Evolutionary conservation across 2,888 invertebrate species (phyloP), one percentile per base, ranked within the genome.

Genomic region (Philhelius pedissequus): DNA sequence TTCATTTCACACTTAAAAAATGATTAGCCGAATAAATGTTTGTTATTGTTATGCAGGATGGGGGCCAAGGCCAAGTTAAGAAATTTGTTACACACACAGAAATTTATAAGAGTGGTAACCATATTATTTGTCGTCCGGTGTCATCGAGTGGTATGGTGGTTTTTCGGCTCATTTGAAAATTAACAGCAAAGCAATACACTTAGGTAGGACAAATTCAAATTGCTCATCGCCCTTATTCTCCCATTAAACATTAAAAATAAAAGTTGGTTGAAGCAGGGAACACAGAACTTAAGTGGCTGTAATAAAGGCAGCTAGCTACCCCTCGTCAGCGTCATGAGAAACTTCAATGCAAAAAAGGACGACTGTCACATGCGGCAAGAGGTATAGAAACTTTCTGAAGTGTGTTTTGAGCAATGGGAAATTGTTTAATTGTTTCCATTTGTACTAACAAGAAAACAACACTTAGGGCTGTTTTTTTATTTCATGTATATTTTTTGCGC

Each of bases 391-490:
- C 11, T 38, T 77, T 77, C 22, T 79, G 83, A 74, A 71, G 70
- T 75, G 70, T 79, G 64, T 80, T 66, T 66, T 71, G 84, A 76
- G 77, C 82, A 78, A 86, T 87, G 87, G 87, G 87, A 87, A 87
- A 87, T 87, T 87, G 87, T 82, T 86, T 87, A 87, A 87, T 87
- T 87, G 87, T 87, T 87, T 87, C 87, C 87, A 87, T 82, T 87
- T 87, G 87, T 87, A 83, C 86, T 87, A 86, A 86, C 86, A 87
- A 86, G 86, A 82, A 71, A 77, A 82, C 74, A 82, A 71, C 82
- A 86, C 82, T 86, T 74, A 74, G 78, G 74, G 74, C 77, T 82
- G 56, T 20, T 66, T 82, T n/a, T n/a, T n/a, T n/a, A n/a, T n/a
- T n/a, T n/a, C n/a, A n/a, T n/a, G n/a, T n/a, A n/a, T n/a, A n/a